Percentiles rank a stretch among this genome's conserved stretches.
These are phyloP conservation scores for Pseudochirops cupreus DNA, from an alignment of 2,797 vertebrate species.

Conservation along the genomic window DNA sequence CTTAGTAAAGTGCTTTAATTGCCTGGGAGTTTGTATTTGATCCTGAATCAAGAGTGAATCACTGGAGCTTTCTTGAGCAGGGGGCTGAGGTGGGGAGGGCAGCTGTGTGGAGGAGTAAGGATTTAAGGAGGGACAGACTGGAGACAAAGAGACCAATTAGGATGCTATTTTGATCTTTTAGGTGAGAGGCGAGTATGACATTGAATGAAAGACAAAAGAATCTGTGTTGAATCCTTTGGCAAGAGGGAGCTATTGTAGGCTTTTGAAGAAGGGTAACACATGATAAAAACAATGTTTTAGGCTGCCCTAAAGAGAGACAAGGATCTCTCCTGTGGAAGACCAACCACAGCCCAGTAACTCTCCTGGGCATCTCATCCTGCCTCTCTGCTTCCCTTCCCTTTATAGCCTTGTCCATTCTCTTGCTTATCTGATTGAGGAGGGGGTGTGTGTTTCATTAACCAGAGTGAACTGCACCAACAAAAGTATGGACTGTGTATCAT, in stretches of 20 bases:
- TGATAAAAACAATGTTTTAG: not conserved
- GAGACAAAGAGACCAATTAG: not conserved
- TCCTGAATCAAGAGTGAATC: not conserved
- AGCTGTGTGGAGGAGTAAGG: not conserved
- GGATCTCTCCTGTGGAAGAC: constrained; percentile 8
- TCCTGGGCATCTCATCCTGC: not conserved
- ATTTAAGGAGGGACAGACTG: not conserved
- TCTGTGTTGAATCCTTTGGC: not conserved
- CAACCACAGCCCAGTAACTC: not conserved
- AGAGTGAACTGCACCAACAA: constrained; percentile 71
- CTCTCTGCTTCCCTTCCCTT: not conserved
- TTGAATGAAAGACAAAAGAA: not conserved
- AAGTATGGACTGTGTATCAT: constrained; percentile 82
- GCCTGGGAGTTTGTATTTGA: not conserved
- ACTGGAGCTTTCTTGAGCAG: not conserved
- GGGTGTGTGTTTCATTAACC: not conserved
- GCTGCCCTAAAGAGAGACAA: not conserved
- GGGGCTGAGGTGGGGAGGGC: not conserved
- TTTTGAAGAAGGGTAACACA: not conserved
- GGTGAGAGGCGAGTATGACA: not conserved
- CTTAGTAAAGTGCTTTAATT: not conserved
- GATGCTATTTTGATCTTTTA: not conserved
- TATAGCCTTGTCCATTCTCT: not conserved
- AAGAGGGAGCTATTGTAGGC: not conserved
- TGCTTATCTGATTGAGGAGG: constrained; percentile 16